These are phyloP conservation scores for Romanogobio albipinnatus DNA, from an alignment of 2,113 vertebrate species.

Conservation along the genomic window DNA sequence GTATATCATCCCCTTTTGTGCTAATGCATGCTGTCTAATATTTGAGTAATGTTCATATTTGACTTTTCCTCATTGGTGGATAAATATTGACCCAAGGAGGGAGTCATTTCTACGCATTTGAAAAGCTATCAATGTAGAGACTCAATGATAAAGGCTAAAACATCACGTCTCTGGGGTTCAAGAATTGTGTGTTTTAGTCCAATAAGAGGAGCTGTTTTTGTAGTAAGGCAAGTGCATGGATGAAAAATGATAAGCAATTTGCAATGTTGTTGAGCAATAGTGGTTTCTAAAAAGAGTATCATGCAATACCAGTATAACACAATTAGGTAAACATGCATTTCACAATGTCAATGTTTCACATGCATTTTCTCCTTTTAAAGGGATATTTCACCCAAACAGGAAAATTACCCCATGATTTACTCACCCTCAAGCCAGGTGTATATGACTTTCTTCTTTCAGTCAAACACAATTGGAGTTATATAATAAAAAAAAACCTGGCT, in stretches of 20 bases:
- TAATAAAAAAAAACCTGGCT: too few species aligned
- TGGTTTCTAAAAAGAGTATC: not conserved
- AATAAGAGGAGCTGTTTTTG: not conserved
- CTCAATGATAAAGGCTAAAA: not conserved
- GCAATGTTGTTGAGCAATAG: not conserved
- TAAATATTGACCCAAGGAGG: conserved; percentile 71
- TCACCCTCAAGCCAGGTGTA: too few species aligned
- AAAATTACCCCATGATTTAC: too few species aligned
- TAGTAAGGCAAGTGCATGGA: not conserved
- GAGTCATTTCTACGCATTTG: conserved; percentile 1
- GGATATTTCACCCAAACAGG: too few species aligned
- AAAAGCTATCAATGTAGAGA: not conserved
- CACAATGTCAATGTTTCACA: not conserved
- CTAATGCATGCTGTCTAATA: not conserved
- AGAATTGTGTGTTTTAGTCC: not conserved
- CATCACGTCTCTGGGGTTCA: not conserved
- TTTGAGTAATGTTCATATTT: not conserved
- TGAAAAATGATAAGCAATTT: not conserved
- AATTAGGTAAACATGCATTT: not conserved
- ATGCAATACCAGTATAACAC: not conserved
- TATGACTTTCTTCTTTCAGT: too few species aligned
- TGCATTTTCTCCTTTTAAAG: not conserved
- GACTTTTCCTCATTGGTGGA: conserved; percentile 38
- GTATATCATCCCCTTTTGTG: not conserved
- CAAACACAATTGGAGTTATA: too few species aligned